phyloP scores from a whole-genome alignment of 2,888 invertebrate genomes.

The Dysmachus trigonus region DNA sequence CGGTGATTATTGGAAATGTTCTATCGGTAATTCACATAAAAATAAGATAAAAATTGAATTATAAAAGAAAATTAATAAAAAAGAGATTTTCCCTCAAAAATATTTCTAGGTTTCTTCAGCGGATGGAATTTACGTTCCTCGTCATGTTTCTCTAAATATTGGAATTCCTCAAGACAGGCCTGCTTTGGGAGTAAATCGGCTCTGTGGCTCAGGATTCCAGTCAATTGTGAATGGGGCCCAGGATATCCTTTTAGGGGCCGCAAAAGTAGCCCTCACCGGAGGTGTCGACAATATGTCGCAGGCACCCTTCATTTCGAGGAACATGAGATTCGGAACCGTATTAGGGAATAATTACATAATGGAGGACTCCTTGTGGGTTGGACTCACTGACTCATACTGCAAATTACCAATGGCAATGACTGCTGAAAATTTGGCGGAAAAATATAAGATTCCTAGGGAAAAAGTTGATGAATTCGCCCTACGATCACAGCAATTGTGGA shows the following conservation, averaged over 20 bases:
- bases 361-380: constrained; percentile 91
- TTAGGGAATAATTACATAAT: constrained; percentile 80
- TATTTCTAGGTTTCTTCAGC: constrained; percentile 72
- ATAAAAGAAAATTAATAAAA: background rate
- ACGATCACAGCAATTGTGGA: constrained; percentile 88
- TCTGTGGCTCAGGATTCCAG: constrained; percentile 98
- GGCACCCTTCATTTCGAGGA: constrained; percentile 85
- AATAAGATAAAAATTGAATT: no score
- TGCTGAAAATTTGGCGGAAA: constrained; percentile 90
- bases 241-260: constrained; percentile 87
- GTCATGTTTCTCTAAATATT: constrained; percentile 85
- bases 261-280: constrained; percentile 87
- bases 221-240: constrained; percentile 90
- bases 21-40: constrained; percentile 73
- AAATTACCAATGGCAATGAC: constrained; percentile 96
- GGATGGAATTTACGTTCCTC: constrained; percentile 86
- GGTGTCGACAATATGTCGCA: constrained; percentile 97
- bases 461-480: constrained; percentile 88
- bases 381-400: constrained; percentile 87
- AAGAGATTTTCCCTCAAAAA: background rate
- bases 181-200: constrained; percentile 87
- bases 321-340: constrained; percentile 86
- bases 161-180: constrained; percentile 88
- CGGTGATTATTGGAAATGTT: constrained; percentile 90
- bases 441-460: constrained; percentile 81